Evolutionary conservation across 2,797 vertebrate species (phyloP).

Genomic region (Masticophis lateralis): DNA sequence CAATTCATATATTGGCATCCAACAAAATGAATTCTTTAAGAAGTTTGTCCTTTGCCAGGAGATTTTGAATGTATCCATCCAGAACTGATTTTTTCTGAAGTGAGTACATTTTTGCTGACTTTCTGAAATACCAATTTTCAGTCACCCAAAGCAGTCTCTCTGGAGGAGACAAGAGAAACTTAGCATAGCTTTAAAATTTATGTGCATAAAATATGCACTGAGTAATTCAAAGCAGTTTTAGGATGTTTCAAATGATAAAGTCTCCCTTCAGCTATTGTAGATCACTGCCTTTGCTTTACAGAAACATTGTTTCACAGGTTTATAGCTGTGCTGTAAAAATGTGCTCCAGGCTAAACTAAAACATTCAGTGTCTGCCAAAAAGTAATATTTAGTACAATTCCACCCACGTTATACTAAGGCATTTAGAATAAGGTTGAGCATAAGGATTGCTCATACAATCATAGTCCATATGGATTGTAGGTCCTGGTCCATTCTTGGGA

Average conservation of each 20-base stretch:
- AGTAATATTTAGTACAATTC: constrained; percentile 26
- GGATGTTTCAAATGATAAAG: constrained; percentile 54
- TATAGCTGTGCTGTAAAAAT: constrained; percentile 53
- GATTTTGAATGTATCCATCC: constrained; percentile 7
- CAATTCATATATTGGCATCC: not conserved
- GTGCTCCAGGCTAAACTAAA: constrained; percentile 42
- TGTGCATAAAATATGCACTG: constrained; percentile 50
- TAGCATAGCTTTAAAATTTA: constrained; percentile 42
- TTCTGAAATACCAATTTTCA: constrained; percentile 37
- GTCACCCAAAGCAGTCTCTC: constrained; percentile 29
- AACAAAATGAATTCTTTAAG: not conserved
- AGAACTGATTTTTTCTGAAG: constrained; percentile 34
- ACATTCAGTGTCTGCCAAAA: constrained; percentile 42
- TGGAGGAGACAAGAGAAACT: constrained; percentile 28
- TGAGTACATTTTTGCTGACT: constrained; percentile 58
- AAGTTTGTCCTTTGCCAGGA: constrained; percentile 11
- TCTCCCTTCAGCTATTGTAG: constrained; percentile 52
- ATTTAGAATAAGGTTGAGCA: constrained; percentile 17
- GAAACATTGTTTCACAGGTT: constrained; percentile 56
- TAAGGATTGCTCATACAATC: not conserved
- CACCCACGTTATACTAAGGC: constrained; percentile 24
- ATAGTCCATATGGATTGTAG: not conserved
- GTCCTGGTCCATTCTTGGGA: not conserved
- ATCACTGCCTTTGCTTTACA: constrained; percentile 52
- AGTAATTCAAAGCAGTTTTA: constrained; percentile 58